Percentiles rank a stretch among this genome's conserved stretches.
Conservation (phyloP, 2,113 vertebrate species). For the Trematomus loennbergii region DNA sequence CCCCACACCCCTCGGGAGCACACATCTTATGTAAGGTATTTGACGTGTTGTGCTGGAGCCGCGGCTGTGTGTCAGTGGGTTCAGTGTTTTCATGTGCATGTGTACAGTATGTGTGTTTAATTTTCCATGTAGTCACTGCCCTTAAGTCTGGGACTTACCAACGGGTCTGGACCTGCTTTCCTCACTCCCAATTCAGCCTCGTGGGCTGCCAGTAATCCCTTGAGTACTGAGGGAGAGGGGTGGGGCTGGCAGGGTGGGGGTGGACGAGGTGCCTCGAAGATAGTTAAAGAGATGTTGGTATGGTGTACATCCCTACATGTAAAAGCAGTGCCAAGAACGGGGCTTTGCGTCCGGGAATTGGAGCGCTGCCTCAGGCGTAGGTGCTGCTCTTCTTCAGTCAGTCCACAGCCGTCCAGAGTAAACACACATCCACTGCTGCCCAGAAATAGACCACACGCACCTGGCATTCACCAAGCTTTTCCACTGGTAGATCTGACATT, state of each 20-base stretch:
- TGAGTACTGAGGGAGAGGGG: conserved; percentile 65
- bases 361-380: conserved; percentile 2
- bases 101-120: conserved; percentile 73
- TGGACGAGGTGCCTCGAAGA: conserved; percentile 42
- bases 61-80: conserved; percentile 73
- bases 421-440: conserved; percentile 56
- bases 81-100: conserved; percentile 74
- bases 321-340: conserved; percentile 48
- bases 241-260: conserved; percentile 58
- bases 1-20: conserved; percentile 25
- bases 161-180: conserved; percentile 78
- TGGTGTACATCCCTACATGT: conserved; percentile 51
- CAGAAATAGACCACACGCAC: conserved; percentile 56
- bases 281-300: conserved; percentile 45
- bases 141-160: conserved; percentile 77
- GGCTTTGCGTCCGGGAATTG: conserved; percentile 38
- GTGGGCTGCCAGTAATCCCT: conserved; percentile 78
- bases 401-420: conserved; percentile 33
- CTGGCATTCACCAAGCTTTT: conserved; percentile 45
- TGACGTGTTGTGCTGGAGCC: conserved; percentile 49
- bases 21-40: conserved; percentile 64
- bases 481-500: conserved; percentile 31
- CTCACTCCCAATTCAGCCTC: conserved; percentile 74
- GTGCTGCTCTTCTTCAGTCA: conserved; percentile 36
- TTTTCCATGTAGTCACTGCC: conserved; percentile 83